Conservation (phyloP, 1,140 invertebrate genomes). For the Camponotus floridanus region DNA sequence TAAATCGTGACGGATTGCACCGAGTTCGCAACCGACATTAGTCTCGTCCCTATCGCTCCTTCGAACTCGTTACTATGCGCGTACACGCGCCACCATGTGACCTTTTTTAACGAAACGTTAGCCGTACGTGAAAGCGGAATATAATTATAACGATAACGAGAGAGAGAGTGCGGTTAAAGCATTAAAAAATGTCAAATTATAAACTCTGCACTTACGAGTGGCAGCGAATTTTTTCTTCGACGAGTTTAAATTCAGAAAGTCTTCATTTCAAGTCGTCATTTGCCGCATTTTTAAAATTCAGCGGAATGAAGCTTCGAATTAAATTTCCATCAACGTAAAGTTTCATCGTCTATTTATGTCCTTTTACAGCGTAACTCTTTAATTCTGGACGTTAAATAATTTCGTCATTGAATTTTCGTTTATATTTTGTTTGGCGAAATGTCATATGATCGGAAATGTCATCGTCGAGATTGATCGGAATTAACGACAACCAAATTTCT, state of each 20-base stretch:
- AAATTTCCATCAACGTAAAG: conserved; percentile 19
- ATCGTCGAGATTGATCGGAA: conserved; percentile 31
- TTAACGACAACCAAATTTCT: conserved; percentile 52
- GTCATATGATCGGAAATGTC: conserved; percentile 3
- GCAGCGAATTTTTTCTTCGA: background rate
- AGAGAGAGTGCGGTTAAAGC: background rate
- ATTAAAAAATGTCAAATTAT: conserved; percentile 25
- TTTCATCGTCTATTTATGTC: background rate
- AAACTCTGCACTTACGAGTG: background rate
- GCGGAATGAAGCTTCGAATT: conserved; percentile 23
- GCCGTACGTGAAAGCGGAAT: background rate
- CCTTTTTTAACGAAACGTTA: background rate
- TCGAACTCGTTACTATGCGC: conserved; percentile 2
- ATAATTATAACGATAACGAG: conserved; percentile 6
- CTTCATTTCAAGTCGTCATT: background rate
- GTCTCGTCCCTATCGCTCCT: background rate
- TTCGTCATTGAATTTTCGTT: conserved; percentile 10
- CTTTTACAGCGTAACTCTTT: background rate
- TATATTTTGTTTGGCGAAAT: background rate
- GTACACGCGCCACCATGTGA: background rate
- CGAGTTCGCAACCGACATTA: conserved; percentile 6
- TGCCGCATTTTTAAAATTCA: conserved; percentile 13
- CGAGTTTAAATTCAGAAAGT: background rate
- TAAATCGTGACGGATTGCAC: conserved; percentile 27
- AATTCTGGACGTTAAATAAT: conserved; percentile 18